Evolutionary conservation across 2,113 vertebrate species (phyloP), one percentile per base, ranked within the genome.

Genomic region (Paratilapia polleni): DNA sequence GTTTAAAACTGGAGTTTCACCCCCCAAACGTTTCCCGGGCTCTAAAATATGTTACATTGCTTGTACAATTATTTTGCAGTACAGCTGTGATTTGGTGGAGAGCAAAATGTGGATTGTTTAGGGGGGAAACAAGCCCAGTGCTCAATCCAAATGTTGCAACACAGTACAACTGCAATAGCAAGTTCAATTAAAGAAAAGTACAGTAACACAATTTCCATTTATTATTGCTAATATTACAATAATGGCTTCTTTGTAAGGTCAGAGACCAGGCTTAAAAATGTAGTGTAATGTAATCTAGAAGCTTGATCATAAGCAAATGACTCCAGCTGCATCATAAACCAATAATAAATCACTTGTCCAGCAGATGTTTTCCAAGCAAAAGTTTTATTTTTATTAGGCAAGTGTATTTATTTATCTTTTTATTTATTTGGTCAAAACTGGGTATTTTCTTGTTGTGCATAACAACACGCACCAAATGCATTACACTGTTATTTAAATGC

Each of bases 1-100:
- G 91, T 92, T 89, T 91, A 91, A 93, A 92, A 90, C 80, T 77
- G 58, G 52, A 86, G 91, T 91, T 94, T 91, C 83, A 26, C 15
- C 36, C 83, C 66, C 62, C 77, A 85, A 89, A 90, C 13, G 4
- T 87, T 93, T 89, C 87, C 89, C 79, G 56, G 73, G 77, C 81
- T 90, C 77, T 41, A 49, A 89, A 88, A 84, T 49, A 75, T 86
- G 61, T 87, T 73, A 49, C 77, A 36, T 54, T 49, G 60, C 26
- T 56, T 4, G 47, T 38, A n/a, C 52, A 81, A 38, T 64, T 75
- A 11, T 62, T 34, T 12, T 78, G 56, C 43, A 34, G 31, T 57
- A 56, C 78, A 88, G 76, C 54, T 83, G 75, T 49, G 73, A 86
- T 28, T 22, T 26, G 62, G 54, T 78, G 7, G 26, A 43, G 54